Percentiles rank a stretch among this genome's conserved stretches.
These are phyloP conservation scores for Craseonycteris thonglongyai DNA, from an alignment of 2,113 vertebrate species.

Conservation along the genomic window DNA sequence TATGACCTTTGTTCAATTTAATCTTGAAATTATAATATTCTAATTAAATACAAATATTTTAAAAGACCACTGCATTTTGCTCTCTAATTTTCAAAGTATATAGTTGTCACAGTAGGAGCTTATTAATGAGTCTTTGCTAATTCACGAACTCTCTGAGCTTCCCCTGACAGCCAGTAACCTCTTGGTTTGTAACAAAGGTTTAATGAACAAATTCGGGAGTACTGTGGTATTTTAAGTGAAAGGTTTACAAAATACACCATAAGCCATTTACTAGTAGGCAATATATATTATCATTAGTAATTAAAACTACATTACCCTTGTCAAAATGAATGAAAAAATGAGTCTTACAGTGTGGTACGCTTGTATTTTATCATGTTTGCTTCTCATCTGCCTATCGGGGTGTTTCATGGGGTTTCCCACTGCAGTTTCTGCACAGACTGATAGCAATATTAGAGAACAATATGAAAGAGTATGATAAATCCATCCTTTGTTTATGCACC, in stretches of 20 bases:
- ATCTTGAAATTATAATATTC: slow-evolving; percentile 28
- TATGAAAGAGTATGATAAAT: slow-evolving; percentile 57
- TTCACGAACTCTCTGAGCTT: slow-evolving; percentile 19
- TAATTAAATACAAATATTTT: slow-evolving; percentile 21
- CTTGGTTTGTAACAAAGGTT: slow-evolving; percentile 46
- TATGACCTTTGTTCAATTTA: neutral
- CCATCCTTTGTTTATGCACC: neutral
- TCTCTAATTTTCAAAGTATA: neutral
- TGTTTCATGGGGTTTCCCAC: neutral
- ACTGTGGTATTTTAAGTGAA: slow-evolving; percentile 11
- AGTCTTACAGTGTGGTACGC: neutral
- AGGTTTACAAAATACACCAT: slow-evolving; percentile 45
- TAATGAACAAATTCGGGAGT: slow-evolving; percentile 53
- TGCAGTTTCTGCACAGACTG: neutral
- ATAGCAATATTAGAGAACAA: slow-evolving; percentile 3
- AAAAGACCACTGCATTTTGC: neutral
- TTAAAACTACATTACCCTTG: slow-evolving; percentile 64
- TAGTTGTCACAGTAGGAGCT: neutral
- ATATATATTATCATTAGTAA: slow-evolving; percentile 55
- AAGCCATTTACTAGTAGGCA: slow-evolving; percentile 44
- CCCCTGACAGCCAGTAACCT: slow-evolving; percentile 15
- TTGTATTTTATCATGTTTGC: slow-evolving; percentile 56
- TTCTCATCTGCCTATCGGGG: slow-evolving; percentile 11
- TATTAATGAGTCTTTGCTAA: slow-evolving; percentile 40
- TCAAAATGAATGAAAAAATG: slow-evolving; percentile 63